Percentiles rank a stretch among this genome's conserved stretches.
phyloP scores from a whole-genome alignment of 2,888 invertebrate genomes.

The Mesorhabditis sp. region DNA sequence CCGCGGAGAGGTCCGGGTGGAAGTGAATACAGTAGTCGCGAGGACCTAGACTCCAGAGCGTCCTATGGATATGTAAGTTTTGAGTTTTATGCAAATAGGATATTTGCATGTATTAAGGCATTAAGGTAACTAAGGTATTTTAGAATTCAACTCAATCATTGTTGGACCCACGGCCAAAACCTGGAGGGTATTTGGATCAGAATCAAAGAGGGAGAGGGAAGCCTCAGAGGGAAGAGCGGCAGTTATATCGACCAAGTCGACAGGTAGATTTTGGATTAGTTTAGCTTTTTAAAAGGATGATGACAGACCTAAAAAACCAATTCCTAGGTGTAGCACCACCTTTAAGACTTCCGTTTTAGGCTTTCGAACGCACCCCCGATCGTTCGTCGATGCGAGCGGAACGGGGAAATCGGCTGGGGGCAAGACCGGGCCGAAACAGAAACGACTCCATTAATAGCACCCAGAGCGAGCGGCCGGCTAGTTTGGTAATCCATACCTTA shows the following conservation, averaged over 20 bases:
- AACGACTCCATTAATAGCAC: constrained; percentile 43
- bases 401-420: constrained; percentile 10
- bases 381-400: constrained; percentile 35
- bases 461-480: constrained; percentile 31
- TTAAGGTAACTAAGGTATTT: constrained; percentile 11
- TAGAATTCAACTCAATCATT: constrained; percentile 44
- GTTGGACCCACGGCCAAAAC: constrained; percentile 28
- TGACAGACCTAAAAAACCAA: constrained; percentile 1
- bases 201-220: constrained; percentile 8
- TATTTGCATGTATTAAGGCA: no score
- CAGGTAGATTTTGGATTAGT: constrained; percentile 13
- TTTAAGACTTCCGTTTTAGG: constrained; percentile 9
- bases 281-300: background rate
- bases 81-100: no score
- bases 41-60: background rate
- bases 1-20: background rate
- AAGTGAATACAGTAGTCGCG: background rate
- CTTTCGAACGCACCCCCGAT: constrained; percentile 13
- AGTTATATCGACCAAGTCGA: constrained; percentile 8
- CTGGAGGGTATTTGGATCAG: constrained; percentile 34
- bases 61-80: background rate
- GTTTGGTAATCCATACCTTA: background rate
- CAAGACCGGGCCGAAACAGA: constrained; percentile 20
- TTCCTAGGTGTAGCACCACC: background rate
- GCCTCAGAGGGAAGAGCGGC: constrained; percentile 1